Evolutionary conservation across 2,113 vertebrate genomes (phyloP), one percentile per base, ranked within the genome.

Genomic region (Chascanopsetta lugubris): DNA sequence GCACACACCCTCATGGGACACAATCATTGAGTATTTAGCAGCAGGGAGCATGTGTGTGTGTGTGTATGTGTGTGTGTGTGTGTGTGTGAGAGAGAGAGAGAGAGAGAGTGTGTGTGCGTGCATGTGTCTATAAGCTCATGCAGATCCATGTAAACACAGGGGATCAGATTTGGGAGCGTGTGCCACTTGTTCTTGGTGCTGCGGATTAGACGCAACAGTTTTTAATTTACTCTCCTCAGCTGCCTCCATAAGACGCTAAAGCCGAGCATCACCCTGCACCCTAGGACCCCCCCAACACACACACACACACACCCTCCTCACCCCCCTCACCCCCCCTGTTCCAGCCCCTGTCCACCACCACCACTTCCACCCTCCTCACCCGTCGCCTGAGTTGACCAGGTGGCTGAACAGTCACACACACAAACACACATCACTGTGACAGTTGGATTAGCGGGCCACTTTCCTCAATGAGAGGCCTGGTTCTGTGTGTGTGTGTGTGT

Each of bases 191-290:
- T 86, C 80, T 61, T 61, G 51, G 61, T 38, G 57, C 79, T 75
- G 61, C 50, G 69, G 89, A 90, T 91, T 90, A 90, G 78, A 86
- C 43, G 20, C 75, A 76, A 84, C 85, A 81, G 83, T 32, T 81
- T 88, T 90, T 90, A 85, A 89, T 89, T 88, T 90, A 85, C 72
- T 84, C 65, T 79, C 67, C 58, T 88, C 67, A 69, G 74, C 69
- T 54, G 75, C 53, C 47, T 68, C 58, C 43, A 72, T 84, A 84
- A 89, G 75, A 85, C 42, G 62, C 61, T 73, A 79, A 88, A 80
- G 64, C 74, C 43, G 10, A 1, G 34, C 63, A 69, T 67, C 9
- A 0, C 60, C 34, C n/a, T n/a, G 27, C 34, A 25, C 12, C 15
- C 45, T 0, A 58, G 29, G 48, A n/a, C 5, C 15, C 32, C 27